These are phyloP conservation scores for Sebastes iracundus DNA, from an alignment of 2,797 vertebrate species.

Conservation along the genomic window DNA sequence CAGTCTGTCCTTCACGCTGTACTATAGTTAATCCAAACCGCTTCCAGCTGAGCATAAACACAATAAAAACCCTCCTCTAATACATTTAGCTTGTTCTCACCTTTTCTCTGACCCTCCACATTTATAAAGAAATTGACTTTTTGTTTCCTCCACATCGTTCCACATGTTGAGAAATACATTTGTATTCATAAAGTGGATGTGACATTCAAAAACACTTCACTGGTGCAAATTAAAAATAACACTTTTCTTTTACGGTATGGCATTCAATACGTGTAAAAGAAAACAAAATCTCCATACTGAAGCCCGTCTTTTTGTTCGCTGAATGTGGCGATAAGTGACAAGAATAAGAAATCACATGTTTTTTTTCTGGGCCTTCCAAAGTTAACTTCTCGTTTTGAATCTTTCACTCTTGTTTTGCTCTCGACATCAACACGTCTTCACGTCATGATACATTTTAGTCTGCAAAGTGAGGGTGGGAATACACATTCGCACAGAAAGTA, in stretches of 20 bases:
- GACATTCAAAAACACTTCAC: conserved; percentile 71
- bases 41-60: conserved; percentile 6
- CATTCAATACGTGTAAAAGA: conserved; percentile 30
- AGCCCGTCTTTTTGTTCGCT: neutral
- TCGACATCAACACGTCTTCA: neutral
- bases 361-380: conserved; percentile 22
- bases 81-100: neutral
- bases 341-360: neutral
- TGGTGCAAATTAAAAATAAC: conserved; percentile 53
- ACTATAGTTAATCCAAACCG: neutral
- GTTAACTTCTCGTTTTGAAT: conserved; percentile 27
- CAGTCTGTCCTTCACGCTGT: neutral
- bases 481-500: neutral
- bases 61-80: neutral
- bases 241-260: conserved; percentile 2
- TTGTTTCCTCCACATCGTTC: conserved; percentile 2
- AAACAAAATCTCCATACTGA: conserved; percentile 23
- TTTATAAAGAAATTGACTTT: conserved; percentile 63
- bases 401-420: conserved; percentile 17
- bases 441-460: conserved; percentile 28
- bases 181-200: conserved; percentile 68
- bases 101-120: conserved; percentile 48
- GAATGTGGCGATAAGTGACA: neutral
- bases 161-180: conserved; percentile 42
- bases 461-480: conserved; percentile 35